A percentile compares a stretch with the other conserved stretches of the same genome.
These are phyloP conservation scores for Emydocephalus ijimae DNA, from an alignment of 2,113 vertebrate genomes.

Conservation along the genomic window DNA sequence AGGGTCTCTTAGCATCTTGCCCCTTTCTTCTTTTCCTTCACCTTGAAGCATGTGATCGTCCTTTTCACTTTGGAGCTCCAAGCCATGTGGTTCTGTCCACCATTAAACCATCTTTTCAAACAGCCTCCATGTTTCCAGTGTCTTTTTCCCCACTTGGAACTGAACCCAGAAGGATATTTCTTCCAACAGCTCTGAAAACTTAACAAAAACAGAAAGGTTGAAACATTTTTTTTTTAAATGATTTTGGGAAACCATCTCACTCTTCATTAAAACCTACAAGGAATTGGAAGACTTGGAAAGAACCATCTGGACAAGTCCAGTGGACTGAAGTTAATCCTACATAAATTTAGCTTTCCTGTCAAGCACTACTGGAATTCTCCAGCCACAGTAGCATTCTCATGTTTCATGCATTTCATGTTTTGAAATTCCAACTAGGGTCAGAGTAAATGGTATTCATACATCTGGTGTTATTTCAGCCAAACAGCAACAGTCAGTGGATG, in stretches of 20 bases:
- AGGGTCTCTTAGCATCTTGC: too few species aligned
- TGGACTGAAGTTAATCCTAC: conserved; percentile 15
- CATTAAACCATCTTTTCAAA: too few species aligned
- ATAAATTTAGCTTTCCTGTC: conserved; percentile 11
- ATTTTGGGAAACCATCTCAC: not conserved
- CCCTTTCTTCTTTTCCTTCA: too few species aligned
- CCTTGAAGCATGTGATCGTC: too few species aligned
- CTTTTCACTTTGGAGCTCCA: too few species aligned
- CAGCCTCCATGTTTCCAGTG: too few species aligned
- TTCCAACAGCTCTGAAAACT: not conserved
- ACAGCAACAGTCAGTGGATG: not conserved
- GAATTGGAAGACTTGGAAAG: not conserved
- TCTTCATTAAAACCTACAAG: not conserved
- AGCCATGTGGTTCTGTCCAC: too few species aligned
- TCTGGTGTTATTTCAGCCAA: not conserved
- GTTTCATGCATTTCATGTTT: not conserved
- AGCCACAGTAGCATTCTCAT: not conserved
- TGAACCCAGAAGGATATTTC: too few species aligned
- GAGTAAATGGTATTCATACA: not conserved
- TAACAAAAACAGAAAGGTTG: not conserved
- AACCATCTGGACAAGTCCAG: not conserved
- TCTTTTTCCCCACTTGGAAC: too few species aligned
- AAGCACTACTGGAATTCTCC: not conserved
- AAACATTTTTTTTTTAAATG: too few species aligned
- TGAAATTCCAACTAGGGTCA: not conserved